Base-by-base conservation (phyloP, 1,140 invertebrate genomes). In the Formica selysi region DNA sequence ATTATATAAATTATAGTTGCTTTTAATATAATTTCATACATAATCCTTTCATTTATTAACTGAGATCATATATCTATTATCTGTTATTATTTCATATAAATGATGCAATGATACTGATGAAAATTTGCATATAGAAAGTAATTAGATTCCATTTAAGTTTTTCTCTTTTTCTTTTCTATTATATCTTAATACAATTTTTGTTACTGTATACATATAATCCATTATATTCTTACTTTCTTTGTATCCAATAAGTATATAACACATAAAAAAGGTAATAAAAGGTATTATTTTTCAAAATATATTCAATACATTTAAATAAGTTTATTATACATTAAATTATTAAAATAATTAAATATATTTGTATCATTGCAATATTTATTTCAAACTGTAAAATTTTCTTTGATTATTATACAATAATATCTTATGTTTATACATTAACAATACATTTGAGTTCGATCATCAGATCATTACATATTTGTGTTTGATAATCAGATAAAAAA, bases 401-500 rank as follows among this genome's bases (percentile, higher is more conserved):
- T 32, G 41, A 71, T 81, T 19, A 70, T 81, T 29, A 41, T 29
- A 29, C 26, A 29, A 29, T 73, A 36, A 86, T 83, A 86, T 67
- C 70, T 41, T 3, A 64, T 19, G 16, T 64, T 64, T 64, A 4
- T 80, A 26, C 22, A 36, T 44, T 38, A 4, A 62, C 26, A 22
- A 61, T 70, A 38, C 44, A 67, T 19, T 29, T 65, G 68, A 3
- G 19, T 59, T 84, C 29, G n/a, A 71, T 70, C 74, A 19, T 71
- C 19, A 62, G 44, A 19, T 38, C 7, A 71, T 26, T 8, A 70
- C 73, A 59, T 65, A 61, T 51, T 44, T 73, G 64, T 2, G 26
- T 51, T 80, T 22, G n/a, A 83, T 76, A 85, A 81, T 73, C 48
- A 83, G 10, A 85, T 61, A 73, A 19, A 19, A 51, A 51, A 51